Evolutionary conservation across 2,888 invertebrate species (phyloP).

Genomic region (Morpho achilles): DNA sequence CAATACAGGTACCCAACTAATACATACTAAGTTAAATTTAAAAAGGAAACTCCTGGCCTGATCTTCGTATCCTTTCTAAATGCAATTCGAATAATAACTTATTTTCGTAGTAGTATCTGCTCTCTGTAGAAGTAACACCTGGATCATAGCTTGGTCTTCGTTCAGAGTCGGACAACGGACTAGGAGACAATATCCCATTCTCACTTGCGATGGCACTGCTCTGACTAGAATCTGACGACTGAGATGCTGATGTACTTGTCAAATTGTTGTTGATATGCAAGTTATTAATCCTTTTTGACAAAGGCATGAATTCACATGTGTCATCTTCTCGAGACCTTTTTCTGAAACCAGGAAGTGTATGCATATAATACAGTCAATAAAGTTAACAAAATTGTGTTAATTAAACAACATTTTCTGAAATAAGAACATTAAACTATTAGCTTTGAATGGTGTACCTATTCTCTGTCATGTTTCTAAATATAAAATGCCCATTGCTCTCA

Average conservation of each 20-base stretch:
- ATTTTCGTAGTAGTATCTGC: slow-evolving; percentile 93
- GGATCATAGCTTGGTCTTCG: slow-evolving; percentile 83
- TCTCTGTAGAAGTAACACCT: slow-evolving; percentile 86
- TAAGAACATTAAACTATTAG: neutral
- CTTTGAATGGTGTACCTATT: slow-evolving; percentile 50
- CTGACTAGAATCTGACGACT: slow-evolving; percentile 52
- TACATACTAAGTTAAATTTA: slow-evolving; percentile 34
- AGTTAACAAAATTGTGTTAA: neutral
- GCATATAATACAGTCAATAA: neutral
- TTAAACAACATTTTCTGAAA: neutral
- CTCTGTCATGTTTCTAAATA: slow-evolving; percentile 64
- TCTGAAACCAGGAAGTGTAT: slow-evolving; percentile 65
- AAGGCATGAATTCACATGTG: slow-evolving; percentile 88
- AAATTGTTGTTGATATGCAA: slow-evolving; percentile 86
- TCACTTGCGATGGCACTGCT: slow-evolving; percentile 49
- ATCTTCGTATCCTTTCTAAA: slow-evolving; percentile 87
- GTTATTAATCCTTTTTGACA: slow-evolving; percentile 94
- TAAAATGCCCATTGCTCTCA: slow-evolving; percentile 56
- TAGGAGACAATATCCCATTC: slow-evolving; percentile 53
- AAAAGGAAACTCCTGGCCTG: slow-evolving; percentile 71
- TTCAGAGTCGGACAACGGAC: slow-evolving; percentile 52
- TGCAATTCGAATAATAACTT: slow-evolving; percentile 92
- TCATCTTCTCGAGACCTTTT: slow-evolving; percentile 89
- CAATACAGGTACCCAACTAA: slow-evolving; percentile 50
- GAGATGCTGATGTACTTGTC: slow-evolving; percentile 39